phyloP scores from a whole-genome alignment of 2,797 vertebrate genomes.

The Anguilla pacifica region DNA sequence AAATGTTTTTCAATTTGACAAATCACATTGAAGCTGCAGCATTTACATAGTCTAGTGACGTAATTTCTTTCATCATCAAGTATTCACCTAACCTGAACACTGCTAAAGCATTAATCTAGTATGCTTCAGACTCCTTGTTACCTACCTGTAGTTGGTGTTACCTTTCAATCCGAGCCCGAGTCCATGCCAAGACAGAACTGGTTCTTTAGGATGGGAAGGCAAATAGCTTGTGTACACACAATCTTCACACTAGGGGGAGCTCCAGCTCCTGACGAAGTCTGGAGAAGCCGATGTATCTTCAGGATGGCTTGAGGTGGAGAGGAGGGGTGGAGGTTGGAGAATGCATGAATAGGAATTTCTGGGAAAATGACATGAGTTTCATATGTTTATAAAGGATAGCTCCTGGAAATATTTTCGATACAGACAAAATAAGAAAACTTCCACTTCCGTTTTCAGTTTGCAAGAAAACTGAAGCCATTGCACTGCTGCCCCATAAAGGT shows the following conservation, averaged over 20 bases:
- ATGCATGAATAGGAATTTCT: slow-evolving; percentile 8
- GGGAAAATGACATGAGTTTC: background rate
- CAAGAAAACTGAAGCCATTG: background rate
- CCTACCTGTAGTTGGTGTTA: background rate
- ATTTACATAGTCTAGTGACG: background rate
- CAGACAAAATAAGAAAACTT: background rate
- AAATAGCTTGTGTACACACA: background rate
- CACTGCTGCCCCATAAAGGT: background rate
- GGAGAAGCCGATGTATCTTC: background rate
- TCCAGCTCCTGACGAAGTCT: slow-evolving; percentile 13
- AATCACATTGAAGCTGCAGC: background rate
- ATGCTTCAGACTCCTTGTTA: too few relatives aligned
- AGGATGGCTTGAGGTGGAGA: background rate
- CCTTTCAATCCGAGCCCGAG: background rate
- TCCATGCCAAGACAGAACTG: background rate
- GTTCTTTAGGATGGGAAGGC: background rate
- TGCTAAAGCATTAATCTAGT: background rate
- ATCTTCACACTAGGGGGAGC: slow-evolving; percentile 34
- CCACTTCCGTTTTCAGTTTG: background rate
- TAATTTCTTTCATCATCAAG: background rate
- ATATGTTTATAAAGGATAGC: slow-evolving; percentile 13
- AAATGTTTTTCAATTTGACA: background rate
- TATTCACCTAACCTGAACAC: background rate
- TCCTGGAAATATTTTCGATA: background rate
- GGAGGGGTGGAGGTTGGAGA: background rate